A percentile compares a stretch with the other conserved stretches of the same genome.
Conservation (phyloP, 2,113 vertebrate genomes). For the Tichodroma muraria region DNA sequence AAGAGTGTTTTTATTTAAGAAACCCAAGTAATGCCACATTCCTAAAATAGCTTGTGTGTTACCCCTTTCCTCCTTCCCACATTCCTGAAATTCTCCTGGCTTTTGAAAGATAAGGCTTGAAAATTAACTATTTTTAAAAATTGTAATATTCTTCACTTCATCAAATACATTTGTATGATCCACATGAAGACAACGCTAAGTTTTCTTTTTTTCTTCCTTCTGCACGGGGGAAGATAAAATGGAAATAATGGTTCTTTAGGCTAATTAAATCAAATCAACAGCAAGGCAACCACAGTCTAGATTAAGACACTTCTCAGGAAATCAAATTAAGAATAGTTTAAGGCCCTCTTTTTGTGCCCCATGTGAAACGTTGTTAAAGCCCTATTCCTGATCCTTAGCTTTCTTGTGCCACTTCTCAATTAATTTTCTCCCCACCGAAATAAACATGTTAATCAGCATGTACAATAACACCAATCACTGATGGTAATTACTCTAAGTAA, state of each 20-base stretch:
- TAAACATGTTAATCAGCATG: constrained; percentile 35
- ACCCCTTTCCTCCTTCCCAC: background rate
- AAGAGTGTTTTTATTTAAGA: background rate
- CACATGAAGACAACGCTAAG: background rate
- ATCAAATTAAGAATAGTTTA: background rate
- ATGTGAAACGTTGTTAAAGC: background rate
- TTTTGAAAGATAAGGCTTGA: background rate
- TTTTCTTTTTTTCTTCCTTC: background rate
- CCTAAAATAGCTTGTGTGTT: background rate
- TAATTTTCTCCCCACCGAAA: background rate
- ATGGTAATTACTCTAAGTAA: constrained; percentile 17
- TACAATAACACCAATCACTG: background rate
- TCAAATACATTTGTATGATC: background rate
- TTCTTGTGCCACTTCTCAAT: background rate
- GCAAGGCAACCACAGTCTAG: background rate
- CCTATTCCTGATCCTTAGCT: background rate
- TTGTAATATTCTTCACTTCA: background rate
- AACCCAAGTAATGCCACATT: background rate
- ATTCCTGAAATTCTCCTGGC: background rate
- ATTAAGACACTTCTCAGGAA: background rate
- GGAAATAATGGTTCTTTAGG: background rate
- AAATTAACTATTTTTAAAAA: background rate
- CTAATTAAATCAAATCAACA: background rate
- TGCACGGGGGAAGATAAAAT: background rate
- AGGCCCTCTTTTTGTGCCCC: background rate